Evolutionary conservation across 64 coral and sea anemone species (phyloP), one percentile per base, ranked within the genome.

Genomic region (Dendronephthya gigantea): DNA sequence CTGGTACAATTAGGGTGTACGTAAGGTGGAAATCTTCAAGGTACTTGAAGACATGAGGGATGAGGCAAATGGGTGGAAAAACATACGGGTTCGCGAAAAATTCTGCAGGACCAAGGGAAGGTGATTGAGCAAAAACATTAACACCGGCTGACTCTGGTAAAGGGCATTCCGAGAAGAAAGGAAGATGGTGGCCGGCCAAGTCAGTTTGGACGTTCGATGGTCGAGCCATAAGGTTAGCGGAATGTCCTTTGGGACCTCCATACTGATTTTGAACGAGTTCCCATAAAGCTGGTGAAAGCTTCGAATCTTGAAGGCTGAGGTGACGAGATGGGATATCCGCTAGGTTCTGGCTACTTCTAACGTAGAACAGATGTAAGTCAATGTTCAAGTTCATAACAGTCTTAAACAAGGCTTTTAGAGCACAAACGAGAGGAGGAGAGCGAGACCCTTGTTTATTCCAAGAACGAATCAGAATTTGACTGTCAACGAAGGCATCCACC

Each of bases 401-500:
- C 14, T 16, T 2, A n/a, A 86, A 86, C 5, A 72, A n/a, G 16
- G n/a, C 2, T 17, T 86, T 86, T 33, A 86, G 35, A 12, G 59
- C 85, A 23, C 45, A 0, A 70, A 41, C 34, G 13, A 86, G 28
- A 6, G 50, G 48, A n/a, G 23, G 50, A 55, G 83, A 19, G 52
- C 83, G 48, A 1, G 83, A 65, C 7, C 83, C 50, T 65, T 86
- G 85, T 47, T 5, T 72, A 25, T 86, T 72, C 85, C 37, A 86
- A 29, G 62, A 14, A 69, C 39, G 30, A 9, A 86, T 68, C 29
- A 86, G 30, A 39, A 52, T 7, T 22, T 39, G 33, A n/a, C 59
- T 86, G 38, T 86, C 85, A 31, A 86, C 59, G 25, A 17, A 86
- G 35, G 27, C 85, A 47, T 86, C 36, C 1, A 86, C 58, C 59